Evolutionary conservation across 2,797 vertebrate species (phyloP), one percentile per base, ranked within the genome.

Genomic region (Ptychadena robeensis): DNA sequence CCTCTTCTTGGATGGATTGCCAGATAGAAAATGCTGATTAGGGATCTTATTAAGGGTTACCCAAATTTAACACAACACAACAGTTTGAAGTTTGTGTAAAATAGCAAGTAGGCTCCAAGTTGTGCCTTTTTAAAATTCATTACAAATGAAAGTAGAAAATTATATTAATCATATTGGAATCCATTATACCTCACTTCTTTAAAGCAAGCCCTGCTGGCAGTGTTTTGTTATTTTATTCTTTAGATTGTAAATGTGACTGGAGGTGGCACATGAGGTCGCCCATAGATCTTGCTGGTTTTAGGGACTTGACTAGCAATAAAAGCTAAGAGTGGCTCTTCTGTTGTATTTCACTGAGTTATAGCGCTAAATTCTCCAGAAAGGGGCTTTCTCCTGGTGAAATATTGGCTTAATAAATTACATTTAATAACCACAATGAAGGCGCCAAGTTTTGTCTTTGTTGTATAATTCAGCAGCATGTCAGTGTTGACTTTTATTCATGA

Each of bases 381-480:
- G 68, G 72, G 78, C 83, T 80, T 76, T 85, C 78, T 69, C 38
- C 10, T 27, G 69, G 72, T 76, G 78, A 81, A 85, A 85, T 80
- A 85, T 80, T 80, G 78, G 57, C 83, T 75, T 80, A 53, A 85
- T 85, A 85, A 85, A 85, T 85, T 81, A 80, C 53, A 70, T 85
- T 76, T 85, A 80, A 85, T 80, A 85, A 80, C 78, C 72, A 81
- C 83, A 80, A 71, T 53, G 78, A 80, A 71, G 72, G 72, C 61
- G 83, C 78, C 83, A 85, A 85, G 83, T 81, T 71, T 71, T 81
- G 72, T 76, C 78, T 85, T 83, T 85, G 72, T 85, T 85, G 78
- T 85, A 85, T 85, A 81, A 80, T 80, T 85, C 83, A 85, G 72
- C 66, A 65, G 65, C 65, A 64, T 31, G 66, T 80, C 83, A 63